These are phyloP conservation scores for Halcyon chelicuti DNA, from an alignment of 2,797 vertebrate genomes.

Conservation along the genomic window DNA sequence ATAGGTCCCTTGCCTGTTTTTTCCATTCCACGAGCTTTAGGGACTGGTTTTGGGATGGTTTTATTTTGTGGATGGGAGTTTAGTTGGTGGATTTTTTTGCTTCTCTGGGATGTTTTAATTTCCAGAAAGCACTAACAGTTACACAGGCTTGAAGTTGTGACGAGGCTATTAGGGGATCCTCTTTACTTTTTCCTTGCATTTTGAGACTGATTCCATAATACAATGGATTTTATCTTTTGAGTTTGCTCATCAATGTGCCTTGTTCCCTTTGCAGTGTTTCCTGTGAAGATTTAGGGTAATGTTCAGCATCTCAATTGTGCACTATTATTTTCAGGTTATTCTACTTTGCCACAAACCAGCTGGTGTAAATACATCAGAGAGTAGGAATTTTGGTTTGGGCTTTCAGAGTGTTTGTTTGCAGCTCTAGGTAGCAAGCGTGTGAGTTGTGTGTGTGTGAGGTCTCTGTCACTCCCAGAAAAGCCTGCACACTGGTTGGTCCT, in stretches of 20 bases:
- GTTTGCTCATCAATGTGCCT: neutral
- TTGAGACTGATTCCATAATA: neutral
- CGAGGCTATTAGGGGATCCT: neutral
- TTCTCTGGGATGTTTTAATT: neutral
- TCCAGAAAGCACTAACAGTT: neutral
- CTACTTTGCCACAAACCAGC: neutral
- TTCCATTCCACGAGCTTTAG: neutral
- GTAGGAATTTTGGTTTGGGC: neutral
- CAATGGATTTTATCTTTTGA: neutral
- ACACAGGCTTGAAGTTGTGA: neutral
- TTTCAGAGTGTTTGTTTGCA: neutral
- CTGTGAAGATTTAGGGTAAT: neutral
- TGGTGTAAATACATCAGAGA: neutral
- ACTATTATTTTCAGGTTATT: neutral
- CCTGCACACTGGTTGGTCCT: neutral
- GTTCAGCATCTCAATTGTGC: neutral
- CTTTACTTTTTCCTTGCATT: neutral
- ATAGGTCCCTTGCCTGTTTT: neutral
- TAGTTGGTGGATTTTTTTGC: fast-evolving
- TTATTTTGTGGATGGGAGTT: neutral
- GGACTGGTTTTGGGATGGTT: neutral
- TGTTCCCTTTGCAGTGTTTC: neutral
- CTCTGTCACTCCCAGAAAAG: neutral
- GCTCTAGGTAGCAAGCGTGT: neutral
- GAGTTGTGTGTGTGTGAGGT: neutral